Evolutionary conservation across 2,113 vertebrate genomes (phyloP), one percentile per base, ranked within the genome.

Genomic region (Ursus arctos): DNA sequence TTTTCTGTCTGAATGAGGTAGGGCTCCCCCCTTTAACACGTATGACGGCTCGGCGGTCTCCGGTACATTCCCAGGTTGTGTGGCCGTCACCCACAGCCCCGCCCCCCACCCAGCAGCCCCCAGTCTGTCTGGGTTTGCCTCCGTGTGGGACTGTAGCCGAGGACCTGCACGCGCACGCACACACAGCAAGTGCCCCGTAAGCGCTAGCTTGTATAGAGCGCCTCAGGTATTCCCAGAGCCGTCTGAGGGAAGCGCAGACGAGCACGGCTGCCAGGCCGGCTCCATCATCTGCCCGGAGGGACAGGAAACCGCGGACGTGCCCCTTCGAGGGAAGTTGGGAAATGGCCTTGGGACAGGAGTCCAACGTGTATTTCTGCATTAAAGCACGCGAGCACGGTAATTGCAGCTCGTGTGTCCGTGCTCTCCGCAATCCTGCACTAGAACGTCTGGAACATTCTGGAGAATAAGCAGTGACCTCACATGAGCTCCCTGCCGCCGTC

Each of bases 391-490:
- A 19, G 88, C 33, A 16, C 1, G 4, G 43, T 16, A 18, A 7
- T 7, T 2, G 28, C 28, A 47, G 69, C 14, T 33, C 6, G 0
- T 4, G 7, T 2, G 0, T 11, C 53, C 4, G 15, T 14, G 59
- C 55, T 0, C 82, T 65, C 40, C 22, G 4, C 7, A 40, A 22
- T 53, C 36, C 40, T 1, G 7, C 24, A 18, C 31, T 11, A 26
- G 28, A 49, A 12, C 40, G 7, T 49, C 55, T 49, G 26, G 71
- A 47, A 24, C 2, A 13, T 61, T 74, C 71, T 18, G 9, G 71
- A 55, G 47, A 40, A 53, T 65, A 40, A 80, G 49, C 43, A 26
- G n/a, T 7, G 76, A 4, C 16, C 55, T 59, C 13, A 0, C 16
- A 10, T 4, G 2, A 33, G 69, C 40, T 51, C 71, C 14, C 24